These are phyloP conservation scores for Rosalia funebris DNA, from an alignment of 2,888 invertebrate genomes.

Conservation along the genomic window DNA sequence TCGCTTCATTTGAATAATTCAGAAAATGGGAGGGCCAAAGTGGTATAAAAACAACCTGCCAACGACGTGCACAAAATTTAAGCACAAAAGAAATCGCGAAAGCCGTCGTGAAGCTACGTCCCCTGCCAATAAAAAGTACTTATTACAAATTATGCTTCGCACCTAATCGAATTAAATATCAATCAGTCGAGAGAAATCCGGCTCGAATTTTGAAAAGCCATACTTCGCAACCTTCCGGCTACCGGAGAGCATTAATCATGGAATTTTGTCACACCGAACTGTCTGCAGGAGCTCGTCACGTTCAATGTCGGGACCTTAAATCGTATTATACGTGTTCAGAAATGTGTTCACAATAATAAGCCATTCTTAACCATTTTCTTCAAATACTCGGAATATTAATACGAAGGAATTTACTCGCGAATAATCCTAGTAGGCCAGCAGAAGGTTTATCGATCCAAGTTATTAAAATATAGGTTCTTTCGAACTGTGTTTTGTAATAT, in stretches of 20 bases:
- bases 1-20: background rate
- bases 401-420: background rate
- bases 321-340: slow-evolving; percentile 11
- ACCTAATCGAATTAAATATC: slow-evolving; percentile 25
- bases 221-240: slow-evolving; percentile 1
- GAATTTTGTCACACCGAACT: slow-evolving; percentile 21
- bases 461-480: too few relatives aligned
- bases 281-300: slow-evolving; percentile 22
- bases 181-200: slow-evolving; percentile 16
- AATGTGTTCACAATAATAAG: too few relatives aligned
- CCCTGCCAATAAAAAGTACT: background rate
- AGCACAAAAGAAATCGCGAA: slow-evolving; percentile 5
- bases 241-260: slow-evolving; percentile 22
- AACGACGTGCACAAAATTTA: background rate
- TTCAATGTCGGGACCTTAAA: slow-evolving; percentile 13
- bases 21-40: background rate
- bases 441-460: too few relatives aligned
- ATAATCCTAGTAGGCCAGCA: too few relatives aligned
- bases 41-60: background rate
- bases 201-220: slow-evolving; percentile 16
- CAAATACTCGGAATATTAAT: slow-evolving; percentile 4
- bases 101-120: background rate
- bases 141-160: slow-evolving; percentile 11
- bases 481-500: too few relatives aligned
- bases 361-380: slow-evolving; percentile 11